These are phyloP conservation scores for Pelecanoides urinatrix DNA, from an alignment of 2,113 vertebrate genomes.

Conservation along the genomic window DNA sequence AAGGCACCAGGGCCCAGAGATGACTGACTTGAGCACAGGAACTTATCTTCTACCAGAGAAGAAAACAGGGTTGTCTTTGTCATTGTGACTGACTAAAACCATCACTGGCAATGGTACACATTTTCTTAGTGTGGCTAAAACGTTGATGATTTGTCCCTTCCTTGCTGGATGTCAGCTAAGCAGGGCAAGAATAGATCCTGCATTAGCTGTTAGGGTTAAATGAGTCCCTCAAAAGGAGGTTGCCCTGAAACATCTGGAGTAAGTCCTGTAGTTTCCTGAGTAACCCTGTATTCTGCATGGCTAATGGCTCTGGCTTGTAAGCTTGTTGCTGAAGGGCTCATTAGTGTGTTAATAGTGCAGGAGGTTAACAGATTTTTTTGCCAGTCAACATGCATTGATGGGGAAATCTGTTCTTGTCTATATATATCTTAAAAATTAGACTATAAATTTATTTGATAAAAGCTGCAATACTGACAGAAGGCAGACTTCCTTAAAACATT, in stretches of 20 bases:
- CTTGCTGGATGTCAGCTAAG: neutral
- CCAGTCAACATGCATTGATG: neutral
- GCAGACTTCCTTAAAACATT: neutral
- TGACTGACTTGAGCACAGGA: neutral
- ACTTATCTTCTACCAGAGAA: neutral
- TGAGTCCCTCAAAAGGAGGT: neutral
- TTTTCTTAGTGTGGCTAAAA: neutral
- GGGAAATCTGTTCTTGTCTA: neutral
- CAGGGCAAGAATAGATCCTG: neutral
- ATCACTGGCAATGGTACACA: neutral
- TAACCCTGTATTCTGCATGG: neutral
- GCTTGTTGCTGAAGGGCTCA: neutral
- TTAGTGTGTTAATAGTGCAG: neutral
- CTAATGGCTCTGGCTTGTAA: neutral
- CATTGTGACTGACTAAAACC: neutral
- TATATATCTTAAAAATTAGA: neutral
- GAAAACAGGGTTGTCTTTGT: neutral
- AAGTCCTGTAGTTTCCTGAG: neutral
- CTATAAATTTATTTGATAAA: neutral
- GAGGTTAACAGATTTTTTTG: neutral
- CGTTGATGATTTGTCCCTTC: neutral
- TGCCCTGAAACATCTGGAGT: neutral
- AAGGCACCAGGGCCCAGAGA: neutral
- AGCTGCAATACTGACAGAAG: neutral
- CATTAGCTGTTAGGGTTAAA: neutral